These are phyloP conservation scores for Coracias cyanogaster DNA, from an alignment of 2,797 vertebrate genomes.

Conservation along the genomic window DNA sequence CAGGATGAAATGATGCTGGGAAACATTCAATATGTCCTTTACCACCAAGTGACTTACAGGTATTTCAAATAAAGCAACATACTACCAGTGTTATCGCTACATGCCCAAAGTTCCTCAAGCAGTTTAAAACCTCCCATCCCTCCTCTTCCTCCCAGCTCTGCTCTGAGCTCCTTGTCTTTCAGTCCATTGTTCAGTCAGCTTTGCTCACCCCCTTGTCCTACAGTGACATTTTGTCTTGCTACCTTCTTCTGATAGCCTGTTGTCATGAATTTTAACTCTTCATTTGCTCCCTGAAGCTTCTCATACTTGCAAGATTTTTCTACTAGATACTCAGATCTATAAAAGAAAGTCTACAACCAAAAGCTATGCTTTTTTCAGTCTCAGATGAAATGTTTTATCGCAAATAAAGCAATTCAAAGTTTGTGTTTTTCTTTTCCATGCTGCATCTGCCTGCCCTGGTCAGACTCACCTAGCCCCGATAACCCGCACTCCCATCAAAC, in stretches of 20 bases:
- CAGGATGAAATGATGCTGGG: not conserved
- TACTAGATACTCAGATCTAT: no score
- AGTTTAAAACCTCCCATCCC: rapidly evolving
- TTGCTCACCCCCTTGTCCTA: not conserved
- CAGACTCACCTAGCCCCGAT: not conserved
- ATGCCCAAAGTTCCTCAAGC: not conserved
- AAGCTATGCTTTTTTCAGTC: not conserved
- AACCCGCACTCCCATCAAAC: not conserved
- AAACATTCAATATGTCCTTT: not conserved
- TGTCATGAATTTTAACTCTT: not conserved
- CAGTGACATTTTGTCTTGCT: not conserved
- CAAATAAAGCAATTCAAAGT: not conserved
- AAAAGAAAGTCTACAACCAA: not conserved
- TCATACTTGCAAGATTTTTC: not conserved
- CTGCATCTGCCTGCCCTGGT: not conserved
- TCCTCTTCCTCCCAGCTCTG: not conserved
- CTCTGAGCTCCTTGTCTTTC: not conserved
- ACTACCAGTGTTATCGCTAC: not conserved
- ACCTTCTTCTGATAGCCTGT: not conserved
- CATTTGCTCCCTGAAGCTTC: not conserved
- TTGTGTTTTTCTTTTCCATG: not conserved
- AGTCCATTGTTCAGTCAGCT: not conserved
- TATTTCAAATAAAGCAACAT: conserved; percentile 13
- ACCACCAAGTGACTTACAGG: not conserved
- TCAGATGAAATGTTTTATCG: not conserved